Evolutionary conservation across 2,797 vertebrate species (phyloP), one percentile per base, ranked within the genome.

Genomic region (Chelon auratus): DNA sequence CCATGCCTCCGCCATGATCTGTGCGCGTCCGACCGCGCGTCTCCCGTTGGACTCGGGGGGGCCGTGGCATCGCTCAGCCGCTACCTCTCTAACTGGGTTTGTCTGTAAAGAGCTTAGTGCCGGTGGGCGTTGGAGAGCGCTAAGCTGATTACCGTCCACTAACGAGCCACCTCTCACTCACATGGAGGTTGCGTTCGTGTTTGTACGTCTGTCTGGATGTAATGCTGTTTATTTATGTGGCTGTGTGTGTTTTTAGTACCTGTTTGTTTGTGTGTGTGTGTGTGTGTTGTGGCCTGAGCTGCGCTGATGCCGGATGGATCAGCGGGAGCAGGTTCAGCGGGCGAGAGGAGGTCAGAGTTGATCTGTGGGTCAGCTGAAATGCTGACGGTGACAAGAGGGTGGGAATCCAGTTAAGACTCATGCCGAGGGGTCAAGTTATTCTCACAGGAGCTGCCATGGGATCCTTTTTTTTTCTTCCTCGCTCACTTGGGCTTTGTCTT

Each of bases 111-210:
- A 91, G 91, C 91, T 93, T 92, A 93, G 79, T 42, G 62, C 86
- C 76, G 47, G 76, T 89, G 90, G 87, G 83, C 72, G 69, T 75
- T 75, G 80, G 84, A 80, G 85, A 88, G 80, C 77, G 57, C 65
- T 92, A 92, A 93, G 90, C 90, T 90, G 90, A 94, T 94, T 94
- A 93, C 51, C 43, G 62, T 90, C 87, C 67, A 73, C 89, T 92
- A 93, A 94, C 86, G 76, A 93, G 89, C 86, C 68, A 73, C 83
- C 89, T 91, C 82, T 87, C 88, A 33, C 30, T 5, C 24, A 82
- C 82, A 85, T 62, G 73, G 75, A 72, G 82, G 2, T 68, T 1
- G 20, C 13, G 48, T 58, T 1, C 56, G 37, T 39, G 58, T 37
- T 33, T 51, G 68, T 42, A 4, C 45, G 37, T 37, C 45, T 52